These are phyloP conservation scores for Petrophora chlorosata DNA, from an alignment of 2,888 invertebrate genomes.

Conservation along the genomic window DNA sequence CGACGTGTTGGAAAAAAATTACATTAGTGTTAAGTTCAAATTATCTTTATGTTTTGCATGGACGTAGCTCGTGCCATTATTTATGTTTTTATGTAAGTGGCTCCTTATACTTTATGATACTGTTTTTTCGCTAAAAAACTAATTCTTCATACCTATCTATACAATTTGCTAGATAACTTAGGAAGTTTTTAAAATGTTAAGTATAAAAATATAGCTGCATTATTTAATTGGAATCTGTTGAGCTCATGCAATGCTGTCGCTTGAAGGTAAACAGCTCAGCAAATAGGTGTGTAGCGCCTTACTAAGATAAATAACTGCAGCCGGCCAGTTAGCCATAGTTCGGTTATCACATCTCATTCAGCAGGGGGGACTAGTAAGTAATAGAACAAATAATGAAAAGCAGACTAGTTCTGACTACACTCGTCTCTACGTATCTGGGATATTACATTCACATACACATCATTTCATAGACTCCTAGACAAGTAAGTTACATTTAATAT, in stretches of 20 bases:
- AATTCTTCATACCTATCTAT: background rate
- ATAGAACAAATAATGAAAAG: constrained; percentile 28
- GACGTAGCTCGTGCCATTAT: constrained; percentile 2
- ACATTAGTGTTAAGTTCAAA: constrained; percentile 19
- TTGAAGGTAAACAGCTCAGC: constrained; percentile 28
- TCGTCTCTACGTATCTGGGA: too few relatives aligned
- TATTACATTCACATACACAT: constrained; percentile 9
- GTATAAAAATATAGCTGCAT: constrained; percentile 4
- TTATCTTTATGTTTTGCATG: constrained; percentile 4
- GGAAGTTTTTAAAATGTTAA: constrained; percentile 3
- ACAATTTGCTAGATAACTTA: background rate
- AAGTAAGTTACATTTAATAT: constrained; percentile 30
- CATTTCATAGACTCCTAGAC: constrained; percentile 24
- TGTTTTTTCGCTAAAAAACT: constrained; percentile 15
- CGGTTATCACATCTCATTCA: constrained; percentile 27
- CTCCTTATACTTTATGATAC: constrained; percentile 6
- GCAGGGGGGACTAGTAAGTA: constrained; percentile 13
- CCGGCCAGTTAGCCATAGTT: constrained; percentile 19
- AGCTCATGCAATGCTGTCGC: constrained; percentile 14
- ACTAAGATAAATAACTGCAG: constrained; percentile 10
- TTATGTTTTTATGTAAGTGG: background rate
- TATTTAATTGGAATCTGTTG: constrained; percentile 11
- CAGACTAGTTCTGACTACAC: constrained; percentile 5
- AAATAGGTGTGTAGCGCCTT: constrained; percentile 18
- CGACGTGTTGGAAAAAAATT: constrained; percentile 33